These are phyloP conservation scores for Euwallacea similis DNA, from an alignment of 1,140 invertebrate genomes.

Conservation along the genomic window DNA sequence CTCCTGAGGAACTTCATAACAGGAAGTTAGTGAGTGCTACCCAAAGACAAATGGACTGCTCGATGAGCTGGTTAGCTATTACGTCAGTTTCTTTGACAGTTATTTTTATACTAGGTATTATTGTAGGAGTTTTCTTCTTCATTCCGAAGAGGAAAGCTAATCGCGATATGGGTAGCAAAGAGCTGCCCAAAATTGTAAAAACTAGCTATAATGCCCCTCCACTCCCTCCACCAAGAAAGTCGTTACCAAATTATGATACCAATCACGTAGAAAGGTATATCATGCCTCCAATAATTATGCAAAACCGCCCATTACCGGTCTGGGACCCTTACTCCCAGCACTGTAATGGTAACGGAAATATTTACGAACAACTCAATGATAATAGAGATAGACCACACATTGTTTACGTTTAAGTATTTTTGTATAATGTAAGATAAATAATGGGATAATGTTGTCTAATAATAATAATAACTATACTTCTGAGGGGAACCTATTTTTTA, in stretches of 20 bases:
- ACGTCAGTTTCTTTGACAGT: slow-evolving; percentile 60
- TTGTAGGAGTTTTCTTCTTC: slow-evolving; percentile 60
- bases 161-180: slow-evolving; percentile 34
- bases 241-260: slow-evolving; percentile 42
- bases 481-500: too few species aligned
- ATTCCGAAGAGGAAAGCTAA: slow-evolving; percentile 57
- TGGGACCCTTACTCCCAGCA: slow-evolving; percentile 61
- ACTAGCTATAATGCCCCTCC: slow-evolving; percentile 35
- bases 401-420: slow-evolving; percentile 60
- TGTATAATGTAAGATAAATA: slow-evolving; percentile 9
- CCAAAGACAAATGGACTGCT: slow-evolving; percentile 64
- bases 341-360: slow-evolving; percentile 58
- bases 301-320: slow-evolving; percentile 59
- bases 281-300: slow-evolving; percentile 59
- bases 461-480: too few species aligned
- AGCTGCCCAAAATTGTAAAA: slow-evolving; percentile 29
- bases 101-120: slow-evolving; percentile 60
- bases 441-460: too few species aligned
- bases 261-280: slow-evolving; percentile 60
- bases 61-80: slow-evolving; percentile 62
- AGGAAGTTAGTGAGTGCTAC: slow-evolving; percentile 58
- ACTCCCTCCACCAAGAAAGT: slow-evolving; percentile 30
- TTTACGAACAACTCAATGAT: slow-evolving; percentile 62
- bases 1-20: slow-evolving; percentile 57
- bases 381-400: slow-evolving; percentile 64